These are phyloP conservation scores for Ficedula albicollis DNA, from an alignment of 2,797 vertebrate genomes.

Conservation along the genomic window DNA sequence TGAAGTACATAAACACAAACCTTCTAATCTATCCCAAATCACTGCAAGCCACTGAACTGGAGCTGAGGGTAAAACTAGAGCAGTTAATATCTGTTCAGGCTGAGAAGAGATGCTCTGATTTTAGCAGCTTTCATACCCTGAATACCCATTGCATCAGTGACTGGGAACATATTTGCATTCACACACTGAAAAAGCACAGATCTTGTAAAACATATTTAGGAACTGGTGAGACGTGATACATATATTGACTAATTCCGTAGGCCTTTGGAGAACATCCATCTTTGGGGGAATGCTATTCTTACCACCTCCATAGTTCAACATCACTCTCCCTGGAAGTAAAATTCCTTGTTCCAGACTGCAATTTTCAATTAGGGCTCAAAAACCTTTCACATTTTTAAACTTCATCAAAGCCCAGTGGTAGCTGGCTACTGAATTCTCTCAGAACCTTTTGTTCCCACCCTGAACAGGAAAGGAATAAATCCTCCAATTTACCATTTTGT, in stretches of 20 bases:
- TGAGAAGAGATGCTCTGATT: conserved; percentile 39
- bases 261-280: not conserved
- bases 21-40: not conserved
- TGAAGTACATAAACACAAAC: not conserved
- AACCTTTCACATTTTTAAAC: not conserved
- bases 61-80: conserved; percentile 18
- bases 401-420: not conserved
- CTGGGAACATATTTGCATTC: conserved; percentile 57
- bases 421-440: not conserved
- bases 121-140: conserved; percentile 38
- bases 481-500: conserved; percentile 73
- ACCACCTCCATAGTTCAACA: not conserved
- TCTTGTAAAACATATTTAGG: conserved; percentile 44
- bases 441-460: not conserved
- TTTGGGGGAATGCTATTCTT: conserved; percentile 4
- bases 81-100: conserved; percentile 20
- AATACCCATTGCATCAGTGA: not conserved
- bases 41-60: not conserved
- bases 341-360: not conserved
- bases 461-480: not conserved
- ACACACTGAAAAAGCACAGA: not conserved
- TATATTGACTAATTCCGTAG: not conserved
- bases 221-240: not conserved
- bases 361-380: not conserved
- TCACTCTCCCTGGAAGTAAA: not conserved